These are phyloP conservation scores for Stenopsyche tienmushanensis DNA, from an alignment of 1,140 invertebrate species.

Conservation along the genomic window DNA sequence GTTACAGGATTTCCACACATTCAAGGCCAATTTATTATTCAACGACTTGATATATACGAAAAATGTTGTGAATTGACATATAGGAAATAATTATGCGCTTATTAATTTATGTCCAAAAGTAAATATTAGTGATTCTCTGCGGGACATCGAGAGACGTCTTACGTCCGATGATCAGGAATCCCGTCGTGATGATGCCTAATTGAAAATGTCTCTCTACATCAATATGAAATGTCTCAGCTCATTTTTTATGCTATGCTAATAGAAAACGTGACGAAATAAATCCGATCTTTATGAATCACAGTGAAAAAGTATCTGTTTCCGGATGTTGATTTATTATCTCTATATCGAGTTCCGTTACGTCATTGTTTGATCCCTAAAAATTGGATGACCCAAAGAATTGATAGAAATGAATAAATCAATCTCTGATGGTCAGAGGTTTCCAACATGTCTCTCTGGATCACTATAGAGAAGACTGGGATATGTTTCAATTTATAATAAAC, in stretches of 20 bases:
- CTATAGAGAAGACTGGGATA: too few relatives aligned
- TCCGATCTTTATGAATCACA: neutral
- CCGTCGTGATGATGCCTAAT: conserved; percentile 34
- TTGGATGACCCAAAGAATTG: too few relatives aligned
- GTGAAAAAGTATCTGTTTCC: neutral
- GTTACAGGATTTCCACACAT: too few relatives aligned
- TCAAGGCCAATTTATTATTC: too few relatives aligned
- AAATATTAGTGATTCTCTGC: conserved; percentile 27
- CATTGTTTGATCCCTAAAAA: too few relatives aligned
- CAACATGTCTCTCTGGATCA: too few relatives aligned
- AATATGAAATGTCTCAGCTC: conserved; percentile 16
- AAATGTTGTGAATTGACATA: neutral
- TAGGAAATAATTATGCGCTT: conserved; percentile 8
- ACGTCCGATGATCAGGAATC: conserved; percentile 17
- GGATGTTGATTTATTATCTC: too few relatives aligned
- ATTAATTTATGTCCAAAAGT: conserved; percentile 24
- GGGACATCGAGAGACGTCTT: conserved; percentile 5
- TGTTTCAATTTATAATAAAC: too few relatives aligned
- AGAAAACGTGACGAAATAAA: neutral
- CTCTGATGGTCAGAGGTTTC: too few relatives aligned
- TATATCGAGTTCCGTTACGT: too few relatives aligned
- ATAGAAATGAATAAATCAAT: too few relatives aligned
- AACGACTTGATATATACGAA: neutral
- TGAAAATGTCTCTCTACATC: conserved; percentile 38
- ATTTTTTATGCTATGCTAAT: neutral